Percentiles rank a stretch among this genome's conserved stretches.
Conservation (phyloP, 2,113 vertebrate genomes). For the Bucco capensis region DNA sequence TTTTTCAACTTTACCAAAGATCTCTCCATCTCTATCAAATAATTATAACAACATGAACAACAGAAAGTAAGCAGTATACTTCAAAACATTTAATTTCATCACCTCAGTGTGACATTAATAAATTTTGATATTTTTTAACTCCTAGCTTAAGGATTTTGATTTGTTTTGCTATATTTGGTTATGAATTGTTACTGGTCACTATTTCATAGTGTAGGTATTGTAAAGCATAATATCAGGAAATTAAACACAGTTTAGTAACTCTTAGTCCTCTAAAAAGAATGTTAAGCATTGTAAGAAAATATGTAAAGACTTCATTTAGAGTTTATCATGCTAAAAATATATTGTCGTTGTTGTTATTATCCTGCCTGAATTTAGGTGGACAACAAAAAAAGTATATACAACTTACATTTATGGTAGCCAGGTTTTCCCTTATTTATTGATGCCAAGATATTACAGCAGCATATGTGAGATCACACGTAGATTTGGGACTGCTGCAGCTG, state of each 20-base stretch:
- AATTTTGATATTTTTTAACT: slow-evolving; percentile 37
- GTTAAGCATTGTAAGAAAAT: neutral
- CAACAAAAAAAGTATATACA: neutral
- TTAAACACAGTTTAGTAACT: neutral
- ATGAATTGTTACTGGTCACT: slow-evolving; percentile 28
- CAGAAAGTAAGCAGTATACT: slow-evolving; percentile 95
- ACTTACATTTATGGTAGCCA: neutral
- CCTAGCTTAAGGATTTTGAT: slow-evolving; percentile 46
- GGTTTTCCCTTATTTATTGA: neutral
- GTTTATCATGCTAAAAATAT: neutral
- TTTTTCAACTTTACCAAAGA: slow-evolving; percentile 99
- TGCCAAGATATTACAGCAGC: neutral
- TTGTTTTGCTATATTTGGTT: slow-evolving; percentile 36
- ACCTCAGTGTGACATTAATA: slow-evolving; percentile 46
- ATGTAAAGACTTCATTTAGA: neutral
- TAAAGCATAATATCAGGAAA: neutral
- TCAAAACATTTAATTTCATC: slow-evolving; percentile 71
- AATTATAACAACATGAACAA: slow-evolving; percentile 99
- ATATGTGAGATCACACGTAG: neutral
- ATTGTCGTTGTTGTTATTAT: neutral
- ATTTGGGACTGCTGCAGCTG: neutral
- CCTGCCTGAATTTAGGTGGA: neutral
- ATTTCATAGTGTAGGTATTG: neutral
- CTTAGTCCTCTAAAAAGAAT: neutral
- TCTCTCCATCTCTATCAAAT: slow-evolving; percentile 99